Evolutionary conservation across 2,113 vertebrate genomes (phyloP).

Genomic region (Protobothrops mucrosquamatus): DNA sequence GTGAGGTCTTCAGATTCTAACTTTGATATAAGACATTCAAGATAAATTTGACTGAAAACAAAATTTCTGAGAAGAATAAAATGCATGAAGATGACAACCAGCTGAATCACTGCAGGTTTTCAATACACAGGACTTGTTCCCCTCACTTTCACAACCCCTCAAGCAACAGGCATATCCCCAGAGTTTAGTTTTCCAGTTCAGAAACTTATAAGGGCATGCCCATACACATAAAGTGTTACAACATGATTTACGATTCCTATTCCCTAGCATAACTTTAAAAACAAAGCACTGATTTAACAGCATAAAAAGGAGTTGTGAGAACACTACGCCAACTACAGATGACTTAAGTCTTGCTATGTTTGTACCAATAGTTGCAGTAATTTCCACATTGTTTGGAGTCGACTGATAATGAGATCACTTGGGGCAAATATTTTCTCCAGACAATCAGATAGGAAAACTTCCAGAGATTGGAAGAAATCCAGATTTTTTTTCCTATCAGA

Average conservation of each 20-base stretch:
- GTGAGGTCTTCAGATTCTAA: background rate
- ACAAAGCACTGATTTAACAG: background rate
- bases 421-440: background rate
- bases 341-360: background rate
- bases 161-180: background rate
- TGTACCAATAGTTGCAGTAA: background rate
- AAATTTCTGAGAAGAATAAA: background rate
- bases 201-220: background rate
- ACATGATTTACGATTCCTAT: background rate
- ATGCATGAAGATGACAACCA: background rate
- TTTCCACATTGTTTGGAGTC: background rate
- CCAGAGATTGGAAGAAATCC: background rate
- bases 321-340: background rate
- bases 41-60: background rate
- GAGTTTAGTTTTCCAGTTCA: background rate
- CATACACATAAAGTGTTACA: background rate
- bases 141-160: background rate
- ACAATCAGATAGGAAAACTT: background rate
- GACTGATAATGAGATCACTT: background rate
- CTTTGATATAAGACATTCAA: background rate
- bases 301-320: background rate
- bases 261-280: background rate
- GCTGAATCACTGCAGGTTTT: background rate
- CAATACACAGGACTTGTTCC: background rate
- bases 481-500: background rate